Evolutionary conservation across 2,797 vertebrate species (phyloP), one percentile per base, ranked within the genome.

Genomic region (Hybognathus amarus): DNA sequence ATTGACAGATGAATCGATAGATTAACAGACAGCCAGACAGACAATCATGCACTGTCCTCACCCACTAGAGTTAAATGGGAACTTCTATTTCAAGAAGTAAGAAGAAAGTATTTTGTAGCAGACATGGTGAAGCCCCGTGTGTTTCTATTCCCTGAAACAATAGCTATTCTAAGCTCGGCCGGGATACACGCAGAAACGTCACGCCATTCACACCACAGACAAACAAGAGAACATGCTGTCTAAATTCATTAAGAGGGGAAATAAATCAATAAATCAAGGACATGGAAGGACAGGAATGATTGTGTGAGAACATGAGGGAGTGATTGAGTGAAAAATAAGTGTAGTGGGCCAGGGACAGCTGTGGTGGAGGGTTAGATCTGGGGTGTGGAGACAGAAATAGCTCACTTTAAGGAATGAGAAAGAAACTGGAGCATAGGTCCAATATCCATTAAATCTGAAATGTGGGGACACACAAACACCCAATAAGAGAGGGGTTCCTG

Each of bases 321-420:
- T 24, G 80, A 78, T 27, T 87, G 83, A 69, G 85, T 91, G 84
- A 84, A 89, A 91, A 88, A 89, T 84, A 92, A 88, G 87, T 87
- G 91, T 89, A 69, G 83, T 87, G 81, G 85, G 89, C 91, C 89
- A 85, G 87, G 92, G 92, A 94, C 92, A 94, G 92, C 88, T 38
- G 85, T 79, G 88, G 89, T 90, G 90, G 83, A 50, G 54, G 76
- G 54, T 45, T 69, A 11, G 68, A 80, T 80, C 50, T 73, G n/a
- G 61, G 45, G 70, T 77, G 50, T 77, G 50, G 20, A 69, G 74
- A 83, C 77, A 74, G n/a, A 74, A 79, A 79, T 56, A 79, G 77
- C 24, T 67, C 12, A 38, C 56, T 79, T 79, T 79, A 66, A 79
- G 61, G 36, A 80, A 84, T 47, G 47, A 45, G 59, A 84, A 42